phyloP scores from a whole-genome alignment of 1,140 invertebrate species.

The Glomeris maerens region DNA sequence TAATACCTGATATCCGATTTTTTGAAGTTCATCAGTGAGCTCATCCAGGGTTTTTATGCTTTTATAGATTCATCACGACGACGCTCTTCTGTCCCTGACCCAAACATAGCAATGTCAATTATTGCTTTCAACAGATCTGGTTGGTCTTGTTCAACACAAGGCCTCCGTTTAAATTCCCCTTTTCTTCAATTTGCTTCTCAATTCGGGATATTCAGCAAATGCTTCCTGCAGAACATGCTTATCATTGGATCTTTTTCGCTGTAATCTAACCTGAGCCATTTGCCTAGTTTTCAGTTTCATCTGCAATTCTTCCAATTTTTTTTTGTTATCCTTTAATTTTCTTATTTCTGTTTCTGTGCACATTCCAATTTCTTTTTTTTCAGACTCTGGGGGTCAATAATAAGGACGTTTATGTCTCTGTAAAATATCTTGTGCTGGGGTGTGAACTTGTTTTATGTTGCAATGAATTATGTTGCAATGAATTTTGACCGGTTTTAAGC shows the following conservation, averaged over 20 bases:
- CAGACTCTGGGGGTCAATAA: too few relatives aligned
- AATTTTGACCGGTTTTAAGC: too few relatives aligned
- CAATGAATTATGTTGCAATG: too few relatives aligned
- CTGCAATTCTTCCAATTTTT: not conserved
- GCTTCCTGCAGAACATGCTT: not conserved
- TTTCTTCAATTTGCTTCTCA: not conserved
- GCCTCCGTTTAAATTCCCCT: conserved; percentile 9
- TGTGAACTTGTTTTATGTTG: too few relatives aligned
- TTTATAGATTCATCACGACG: not conserved
- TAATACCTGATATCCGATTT: not conserved
- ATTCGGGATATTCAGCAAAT: not conserved
- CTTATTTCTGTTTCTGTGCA: not conserved
- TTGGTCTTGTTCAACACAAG: conserved; percentile 19
- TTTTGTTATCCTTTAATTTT: not conserved
- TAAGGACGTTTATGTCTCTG: too few relatives aligned
- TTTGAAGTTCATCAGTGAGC: not conserved
- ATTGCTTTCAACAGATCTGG: conserved; percentile 20
- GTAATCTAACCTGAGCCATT: not conserved
- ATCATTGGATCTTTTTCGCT: not conserved
- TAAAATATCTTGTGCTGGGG: too few relatives aligned
- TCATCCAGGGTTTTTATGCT: not conserved
- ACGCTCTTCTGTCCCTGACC: conserved; percentile 14
- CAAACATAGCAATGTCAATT: conserved; percentile 16
- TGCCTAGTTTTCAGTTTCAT: not conserved
- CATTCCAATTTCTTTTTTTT: not conserved